Percentiles rank a stretch among this genome's conserved stretches.
These are phyloP conservation scores for Riparia riparia DNA, from an alignment of 2,113 vertebrate genomes.

Conservation along the genomic window DNA sequence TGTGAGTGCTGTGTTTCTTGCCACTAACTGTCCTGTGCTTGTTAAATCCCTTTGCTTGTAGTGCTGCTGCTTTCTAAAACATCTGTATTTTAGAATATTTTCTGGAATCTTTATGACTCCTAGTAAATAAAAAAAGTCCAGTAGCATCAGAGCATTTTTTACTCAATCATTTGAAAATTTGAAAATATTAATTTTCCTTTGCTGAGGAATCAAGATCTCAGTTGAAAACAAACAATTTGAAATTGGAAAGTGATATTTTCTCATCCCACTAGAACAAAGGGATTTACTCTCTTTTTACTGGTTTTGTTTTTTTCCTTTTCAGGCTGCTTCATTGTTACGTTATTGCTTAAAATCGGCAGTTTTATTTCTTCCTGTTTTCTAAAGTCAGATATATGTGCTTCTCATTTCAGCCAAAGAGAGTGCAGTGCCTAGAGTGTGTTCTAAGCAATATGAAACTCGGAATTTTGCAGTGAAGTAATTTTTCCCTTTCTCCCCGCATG, in stretches of 20 bases:
- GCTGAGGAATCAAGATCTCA: neutral
- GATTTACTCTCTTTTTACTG: conserved; percentile 65
- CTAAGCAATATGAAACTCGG: neutral
- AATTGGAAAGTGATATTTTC: neutral
- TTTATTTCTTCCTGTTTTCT: conserved; percentile 54
- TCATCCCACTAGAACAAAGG: conserved; percentile 62
- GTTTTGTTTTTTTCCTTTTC: conserved; percentile 52
- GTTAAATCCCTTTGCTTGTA: conserved; percentile 79
- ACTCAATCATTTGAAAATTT: neutral
- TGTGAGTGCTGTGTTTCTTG: conserved; percentile 84
- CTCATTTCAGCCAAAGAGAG: neutral
- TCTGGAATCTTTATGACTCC: neutral
- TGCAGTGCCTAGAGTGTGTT: neutral
- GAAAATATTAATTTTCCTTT: neutral
- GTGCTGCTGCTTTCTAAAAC: conserved; percentile 14
- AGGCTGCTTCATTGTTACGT: conserved; percentile 56
- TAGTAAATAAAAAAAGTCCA: neutral
- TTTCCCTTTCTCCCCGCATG: neutral
- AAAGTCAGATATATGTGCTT: conserved; percentile 23
- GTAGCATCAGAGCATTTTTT: neutral
- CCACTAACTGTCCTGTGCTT: conserved; percentile 69
- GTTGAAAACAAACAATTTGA: neutral
- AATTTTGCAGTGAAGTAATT: neutral
- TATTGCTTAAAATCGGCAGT: conserved; percentile 49
- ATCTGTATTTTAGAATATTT: neutral